Base-by-base conservation (phyloP, 2,797 vertebrate genomes). In the Danio choprae region DNA sequence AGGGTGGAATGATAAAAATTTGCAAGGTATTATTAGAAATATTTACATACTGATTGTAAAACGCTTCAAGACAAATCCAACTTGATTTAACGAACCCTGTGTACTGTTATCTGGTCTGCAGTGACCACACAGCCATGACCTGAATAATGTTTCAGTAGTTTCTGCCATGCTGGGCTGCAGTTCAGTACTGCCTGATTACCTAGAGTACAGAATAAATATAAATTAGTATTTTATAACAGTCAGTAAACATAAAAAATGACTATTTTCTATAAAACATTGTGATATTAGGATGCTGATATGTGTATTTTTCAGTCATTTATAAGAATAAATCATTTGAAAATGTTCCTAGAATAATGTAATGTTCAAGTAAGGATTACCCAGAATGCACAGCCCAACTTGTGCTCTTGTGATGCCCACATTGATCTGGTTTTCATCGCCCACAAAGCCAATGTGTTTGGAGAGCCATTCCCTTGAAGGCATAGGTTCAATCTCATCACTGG, bases 321-420 rank as follows among this genome's bases (percentile, higher is more conserved):
- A 38, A 38, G 22, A 11, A 38, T 38, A 38, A 36, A 7, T 51
- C 0, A 67, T 36, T 68, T 6, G 16, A 55, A 41, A 53, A 41
- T 2, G 50, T 71, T 53, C 6, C 16, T 18, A 53, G 11, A 6
- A 16, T 1, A 20, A 13, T 70, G 40, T 11, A 43, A 56, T 43
- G 20, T 13, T 51, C 48, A 51, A 15, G 1, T 13, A 41, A 7
- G 8, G 58, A 67, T 72, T 83, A 96, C 95, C 94, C 11, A 95
- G 74, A 65, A 95, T 90, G 84, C 95, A 95, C 50, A 96, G 92
- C 3, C 95, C 95, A 77, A 94, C 92, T 84, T 93, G 91, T 36
- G 95, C 94, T 68, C 95, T 86, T 0, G 95, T 95, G 85, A 96
- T 88, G 83, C 84, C 94, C 0, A 95, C 95, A 0, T 96, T 96